Conservation (phyloP, 2,797 vertebrate genomes). For the Meda fulgida region DNA sequence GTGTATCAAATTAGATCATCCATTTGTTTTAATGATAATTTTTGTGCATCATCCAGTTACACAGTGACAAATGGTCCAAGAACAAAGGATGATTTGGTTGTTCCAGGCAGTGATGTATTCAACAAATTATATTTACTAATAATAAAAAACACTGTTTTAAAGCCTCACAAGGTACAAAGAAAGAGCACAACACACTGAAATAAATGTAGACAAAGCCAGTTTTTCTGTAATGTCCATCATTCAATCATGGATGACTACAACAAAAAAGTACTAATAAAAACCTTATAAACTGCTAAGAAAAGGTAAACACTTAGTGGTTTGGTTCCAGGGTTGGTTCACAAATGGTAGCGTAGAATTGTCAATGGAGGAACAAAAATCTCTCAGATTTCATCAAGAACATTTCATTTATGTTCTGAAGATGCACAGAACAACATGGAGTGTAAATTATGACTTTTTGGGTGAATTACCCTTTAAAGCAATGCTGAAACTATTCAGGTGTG, state of each 20-base stretch:
- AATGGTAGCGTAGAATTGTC: too few relatives aligned
- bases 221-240: background rate
- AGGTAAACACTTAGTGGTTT: too few relatives aligned
- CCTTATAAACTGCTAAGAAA: background rate
- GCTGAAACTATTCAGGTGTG: too few relatives aligned
- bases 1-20: background rate
- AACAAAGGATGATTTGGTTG: background rate
- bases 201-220: background rate
- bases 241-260: background rate
- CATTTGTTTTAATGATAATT: background rate
- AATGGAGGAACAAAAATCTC: too few relatives aligned
- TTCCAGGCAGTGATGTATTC: background rate
- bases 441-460: too few relatives aligned
- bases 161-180: background rate
- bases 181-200: background rate
- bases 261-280: background rate
- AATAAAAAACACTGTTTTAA: background rate
- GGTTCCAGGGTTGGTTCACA: too few relatives aligned
- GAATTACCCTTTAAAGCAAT: too few relatives aligned
- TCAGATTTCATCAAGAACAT: too few relatives aligned
- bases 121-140: too few relatives aligned
- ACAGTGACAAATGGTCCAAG: background rate
- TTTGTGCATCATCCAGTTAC: background rate
- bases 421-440: too few relatives aligned
- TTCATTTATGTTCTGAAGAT: too few relatives aligned